phyloP scores from a whole-genome alignment of 1,140 invertebrate species.

The Berghia stephanieae region DNA sequence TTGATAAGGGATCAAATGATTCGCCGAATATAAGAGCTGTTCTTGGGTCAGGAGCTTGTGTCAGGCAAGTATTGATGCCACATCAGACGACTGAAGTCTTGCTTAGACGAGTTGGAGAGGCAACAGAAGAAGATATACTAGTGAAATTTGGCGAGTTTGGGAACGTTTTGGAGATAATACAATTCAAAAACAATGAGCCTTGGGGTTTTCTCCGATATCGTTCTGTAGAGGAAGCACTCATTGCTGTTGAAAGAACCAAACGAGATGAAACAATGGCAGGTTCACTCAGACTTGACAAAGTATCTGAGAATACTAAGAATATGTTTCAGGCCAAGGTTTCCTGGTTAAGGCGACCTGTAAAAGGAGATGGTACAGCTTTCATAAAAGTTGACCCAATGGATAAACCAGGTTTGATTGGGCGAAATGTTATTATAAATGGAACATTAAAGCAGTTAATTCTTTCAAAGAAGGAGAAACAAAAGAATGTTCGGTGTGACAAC shows the following conservation, averaged over 20 bases:
- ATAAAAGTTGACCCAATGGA: slow-evolving; percentile 22
- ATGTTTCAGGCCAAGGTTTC: slow-evolving; percentile 43
- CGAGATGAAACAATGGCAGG: slow-evolving; percentile 24
- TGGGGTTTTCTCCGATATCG: slow-evolving; percentile 50
- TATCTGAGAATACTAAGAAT: slow-evolving; percentile 17
- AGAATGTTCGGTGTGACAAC: too few relatives aligned
- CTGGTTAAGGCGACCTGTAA: slow-evolving; percentile 45
- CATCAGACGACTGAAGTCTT: slow-evolving; percentile 35
- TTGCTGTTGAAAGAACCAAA: slow-evolving; percentile 35
- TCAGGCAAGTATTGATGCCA: slow-evolving; percentile 35
- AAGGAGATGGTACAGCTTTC: slow-evolving; percentile 38
- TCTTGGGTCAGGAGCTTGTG: slow-evolving; percentile 35
- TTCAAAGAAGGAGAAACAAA: too few relatives aligned
- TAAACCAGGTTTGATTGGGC: background rate
- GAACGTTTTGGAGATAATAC: slow-evolving; percentile 29
- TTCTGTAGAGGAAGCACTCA: slow-evolving; percentile 35
- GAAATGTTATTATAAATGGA: too few relatives aligned
- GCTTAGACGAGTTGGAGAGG: slow-evolving; percentile 6
- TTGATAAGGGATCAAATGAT: slow-evolving; percentile 8
- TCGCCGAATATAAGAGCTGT: slow-evolving; percentile 21
- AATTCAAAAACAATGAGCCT: slow-evolving; percentile 13
- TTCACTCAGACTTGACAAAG: background rate
- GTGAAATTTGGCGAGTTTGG: slow-evolving; percentile 37
- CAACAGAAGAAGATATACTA: slow-evolving; percentile 25
- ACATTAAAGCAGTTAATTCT: too few relatives aligned